These are phyloP conservation scores for Drosophila repletoides DNA, from an alignment of 1,140 invertebrate genomes.

Conservation along the genomic window DNA sequence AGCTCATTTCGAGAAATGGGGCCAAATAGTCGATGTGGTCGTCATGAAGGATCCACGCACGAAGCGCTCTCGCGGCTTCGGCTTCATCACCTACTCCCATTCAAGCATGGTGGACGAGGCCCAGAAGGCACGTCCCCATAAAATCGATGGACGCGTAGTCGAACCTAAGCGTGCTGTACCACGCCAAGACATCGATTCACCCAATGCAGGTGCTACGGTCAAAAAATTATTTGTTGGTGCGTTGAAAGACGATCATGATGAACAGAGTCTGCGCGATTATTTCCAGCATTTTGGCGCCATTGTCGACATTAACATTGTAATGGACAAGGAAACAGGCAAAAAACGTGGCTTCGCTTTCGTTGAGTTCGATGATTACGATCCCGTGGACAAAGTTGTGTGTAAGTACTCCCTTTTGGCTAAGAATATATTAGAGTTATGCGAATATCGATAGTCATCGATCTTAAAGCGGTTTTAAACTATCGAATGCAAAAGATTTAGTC, in stretches of 20 bases:
- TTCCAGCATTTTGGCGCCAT: slow-evolving; percentile 94
- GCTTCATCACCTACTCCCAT: slow-evolving; percentile 97
- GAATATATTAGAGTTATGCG: no score
- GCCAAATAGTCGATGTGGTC: slow-evolving; percentile 98
- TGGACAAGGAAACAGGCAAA: slow-evolving; percentile 95
- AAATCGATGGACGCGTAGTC: slow-evolving; percentile 91
- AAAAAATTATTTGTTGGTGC: slow-evolving; percentile 98
- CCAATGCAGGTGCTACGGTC: slow-evolving; percentile 95
- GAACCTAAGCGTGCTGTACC: slow-evolving; percentile 99
- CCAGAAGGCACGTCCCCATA: slow-evolving; percentile 91
- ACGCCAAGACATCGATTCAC: slow-evolving; percentile 94
- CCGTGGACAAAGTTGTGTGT: slow-evolving; percentile 97
- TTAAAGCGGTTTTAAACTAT: no score
- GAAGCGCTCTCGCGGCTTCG: slow-evolving; percentile 95
- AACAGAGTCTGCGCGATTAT: slow-evolving; percentile 92
- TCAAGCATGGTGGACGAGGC: slow-evolving; percentile 98
- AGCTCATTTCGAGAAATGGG: slow-evolving; percentile 98
- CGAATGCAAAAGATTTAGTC: no score
- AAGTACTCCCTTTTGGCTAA: slow-evolving; percentile 48
- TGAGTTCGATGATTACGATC: slow-evolving; percentile 98
- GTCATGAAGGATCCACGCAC: slow-evolving; percentile 99
- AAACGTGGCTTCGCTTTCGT: slow-evolving; percentile 97
- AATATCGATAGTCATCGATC: no score
- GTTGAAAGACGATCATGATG: slow-evolving; percentile 94
- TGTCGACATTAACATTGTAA: slow-evolving; percentile 93